Evolutionary conservation across 2,888 invertebrate genomes (phyloP), one percentile per base, ranked within the genome.

Genomic region (Podabrus alpinus): DNA sequence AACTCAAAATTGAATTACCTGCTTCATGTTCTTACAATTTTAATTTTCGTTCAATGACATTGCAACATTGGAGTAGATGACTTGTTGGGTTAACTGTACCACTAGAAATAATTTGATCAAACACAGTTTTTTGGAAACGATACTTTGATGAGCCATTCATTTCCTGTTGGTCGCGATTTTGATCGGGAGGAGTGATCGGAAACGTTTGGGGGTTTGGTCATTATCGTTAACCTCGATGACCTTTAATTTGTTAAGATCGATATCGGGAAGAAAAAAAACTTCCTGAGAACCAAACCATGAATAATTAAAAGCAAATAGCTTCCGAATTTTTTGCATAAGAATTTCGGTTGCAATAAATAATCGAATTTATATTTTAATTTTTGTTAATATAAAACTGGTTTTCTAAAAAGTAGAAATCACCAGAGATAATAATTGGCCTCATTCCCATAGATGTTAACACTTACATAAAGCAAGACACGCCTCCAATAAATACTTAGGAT

Each of bases 391-490:
- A 45, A 71, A 68, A 75, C 70, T 59, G 71, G 66, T 70, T 73
- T 76, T 70, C 66, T 71, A 71, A 71, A 73, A 75, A 76, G 59
- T 68, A 76, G 72, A 73, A 76, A 73, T 73, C 70, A 73, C 72
- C 73, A 73, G 60, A 68, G 73, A 72, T 73, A 74, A 77, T 80
- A 80, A 80, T 80, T 80, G 80, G 80, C 80, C 80, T 66, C 78
- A 77, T 80, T 80, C 80, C 79, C 80, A 80, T 79, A 77, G 74
- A 59, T 66, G 72, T 61, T 66, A 61, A 60, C 66, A 68, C 68
- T 70, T 64, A 62, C 29, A 69, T 69, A 61, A 69, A 17, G 70
- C 29, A 60, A 66, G 67, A 72, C 59, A 72, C 72, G 67, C 72
- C 72, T 66, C 62, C 21, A 64, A 64, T 21, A 64, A 64, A 64